Evolutionary conservation across 2,113 vertebrate species (phyloP), one percentile per base, ranked within the genome.

Genomic region (Tapirus terrestris): DNA sequence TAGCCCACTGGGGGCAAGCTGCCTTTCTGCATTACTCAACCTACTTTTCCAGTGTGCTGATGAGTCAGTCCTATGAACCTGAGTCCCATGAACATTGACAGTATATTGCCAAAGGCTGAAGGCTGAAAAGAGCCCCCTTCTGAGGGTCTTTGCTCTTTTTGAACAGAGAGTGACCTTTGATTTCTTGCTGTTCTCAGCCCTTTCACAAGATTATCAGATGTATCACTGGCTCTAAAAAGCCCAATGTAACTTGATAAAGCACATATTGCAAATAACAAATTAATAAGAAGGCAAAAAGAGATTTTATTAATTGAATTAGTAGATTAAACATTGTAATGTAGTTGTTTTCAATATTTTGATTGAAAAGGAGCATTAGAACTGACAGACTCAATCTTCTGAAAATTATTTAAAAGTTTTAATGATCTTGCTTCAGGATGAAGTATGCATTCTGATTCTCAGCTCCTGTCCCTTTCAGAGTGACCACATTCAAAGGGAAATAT

Each of bases 361-460:
- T 84, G 6, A 27, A 89, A 96, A 77, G 31, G 8, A 92, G 2
- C 58, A 85, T 83, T 89, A 83, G 25, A 61, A 1, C 13, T 43
- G 13, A 83, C 1, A 68, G 23, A 79, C 16, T 67, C 60, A 83
- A 25, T 2, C 65, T 91, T 92, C 5, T 75, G 31, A 25, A 77
- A 67, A 56, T 79, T 94, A 31, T 48, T 73, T 73, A 58, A 87
- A 97, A 75, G 23, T 63, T 87, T 75, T 90, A 68, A 53, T 33
- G 58, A 93, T 61, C 9, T 81, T 91, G 21, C 21, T 95, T 94
- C 21, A 43, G n/a, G 67, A 84, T 18, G 53, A 91, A 84, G 20
- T 33, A 13, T 80, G 17, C 10, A 8, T 85, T 61, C 31, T 89
- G 23, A n/a, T 63, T 82, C 10, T 3, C 6, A 83, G 36, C 5